Percentiles rank a stretch among this genome's conserved stretches.
phyloP scores from a whole-genome alignment of 2,113 vertebrate genomes.

The Gallinago media region DNA sequence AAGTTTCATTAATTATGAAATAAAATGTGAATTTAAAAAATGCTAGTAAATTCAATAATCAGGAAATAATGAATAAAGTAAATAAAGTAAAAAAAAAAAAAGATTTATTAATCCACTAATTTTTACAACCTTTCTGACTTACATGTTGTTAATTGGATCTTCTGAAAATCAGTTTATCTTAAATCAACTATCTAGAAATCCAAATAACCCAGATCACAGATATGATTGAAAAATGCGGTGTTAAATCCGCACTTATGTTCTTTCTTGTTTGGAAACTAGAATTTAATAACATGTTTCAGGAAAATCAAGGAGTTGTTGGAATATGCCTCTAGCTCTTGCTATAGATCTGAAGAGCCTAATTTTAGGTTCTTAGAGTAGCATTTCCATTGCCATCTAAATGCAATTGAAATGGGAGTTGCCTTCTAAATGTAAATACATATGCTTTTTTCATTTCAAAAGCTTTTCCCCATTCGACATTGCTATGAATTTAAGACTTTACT shows the following conservation, averaged over 20 bases:
- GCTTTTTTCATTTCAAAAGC: not conserved
- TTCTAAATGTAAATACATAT: not conserved
- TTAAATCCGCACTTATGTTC: not conserved
- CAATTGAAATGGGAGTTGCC: not conserved
- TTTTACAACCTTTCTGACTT: not conserved
- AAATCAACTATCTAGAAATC: not conserved
- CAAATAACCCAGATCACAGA: not conserved
- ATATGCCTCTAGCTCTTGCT: not conserved
- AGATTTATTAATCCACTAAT: not conserved
- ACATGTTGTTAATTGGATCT: not conserved
- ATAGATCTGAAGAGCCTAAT: not conserved
- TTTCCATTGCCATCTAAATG: not conserved
- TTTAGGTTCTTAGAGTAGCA: not conserved
- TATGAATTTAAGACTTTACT: not conserved
- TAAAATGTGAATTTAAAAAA: not conserved
- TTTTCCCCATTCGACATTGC: not conserved
- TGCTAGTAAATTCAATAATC: not conserved
- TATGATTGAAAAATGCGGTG: not conserved
- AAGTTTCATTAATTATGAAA: not conserved
- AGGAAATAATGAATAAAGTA: not conserved
- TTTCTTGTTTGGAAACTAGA: not conserved
- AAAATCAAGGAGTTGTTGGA: not conserved
- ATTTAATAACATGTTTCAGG: not conserved
- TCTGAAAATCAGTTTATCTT: not conserved
- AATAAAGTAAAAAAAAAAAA: accelerated